Conservation (phyloP, 2,888 invertebrate genomes). For the Caenorhabditis uteleia region DNA sequence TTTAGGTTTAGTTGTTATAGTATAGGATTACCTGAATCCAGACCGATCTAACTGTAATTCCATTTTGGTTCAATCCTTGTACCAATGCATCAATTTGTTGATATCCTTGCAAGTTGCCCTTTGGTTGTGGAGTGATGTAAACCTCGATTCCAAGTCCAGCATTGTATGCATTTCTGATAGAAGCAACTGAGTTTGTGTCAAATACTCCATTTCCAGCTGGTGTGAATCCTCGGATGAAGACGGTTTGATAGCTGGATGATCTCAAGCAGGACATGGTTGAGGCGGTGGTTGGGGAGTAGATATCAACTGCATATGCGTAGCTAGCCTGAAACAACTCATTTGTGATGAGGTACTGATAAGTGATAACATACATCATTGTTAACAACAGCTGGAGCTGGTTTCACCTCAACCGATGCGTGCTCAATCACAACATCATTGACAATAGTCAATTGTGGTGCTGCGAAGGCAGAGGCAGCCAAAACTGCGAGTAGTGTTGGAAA, state of each 20-base stretch:
- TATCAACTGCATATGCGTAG: constrained; percentile 29
- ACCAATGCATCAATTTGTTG: constrained; percentile 39
- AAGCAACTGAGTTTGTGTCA: constrained; percentile 33
- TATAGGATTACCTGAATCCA: constrained; percentile 35
- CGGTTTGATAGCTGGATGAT: constrained; percentile 21
- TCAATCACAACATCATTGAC: neutral
- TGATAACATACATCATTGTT: constrained; percentile 10
- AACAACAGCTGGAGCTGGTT: constrained; percentile 18
- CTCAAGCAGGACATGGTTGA: constrained; percentile 24
- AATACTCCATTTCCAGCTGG: constrained; percentile 41
- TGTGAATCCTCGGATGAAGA: constrained; percentile 38
- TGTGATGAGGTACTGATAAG: no score
- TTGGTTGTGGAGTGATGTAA: constrained; percentile 47
- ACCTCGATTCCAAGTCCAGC: constrained; percentile 47
- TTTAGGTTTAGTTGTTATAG: neutral
- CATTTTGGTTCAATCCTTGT: constrained; percentile 27
- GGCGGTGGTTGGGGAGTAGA: constrained; percentile 18
- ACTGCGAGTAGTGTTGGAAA: constrained; percentile 6
- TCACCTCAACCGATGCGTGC: constrained; percentile 10
- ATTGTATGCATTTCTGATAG: constrained; percentile 43
- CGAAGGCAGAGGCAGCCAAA: neutral
- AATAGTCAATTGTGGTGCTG: neutral
- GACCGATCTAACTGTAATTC: constrained; percentile 32
- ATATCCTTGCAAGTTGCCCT: constrained; percentile 18
- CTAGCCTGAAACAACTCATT: no score